Base-by-base conservation (phyloP, 2,797 vertebrate genomes). In the Oreortyx pictus region DNA sequence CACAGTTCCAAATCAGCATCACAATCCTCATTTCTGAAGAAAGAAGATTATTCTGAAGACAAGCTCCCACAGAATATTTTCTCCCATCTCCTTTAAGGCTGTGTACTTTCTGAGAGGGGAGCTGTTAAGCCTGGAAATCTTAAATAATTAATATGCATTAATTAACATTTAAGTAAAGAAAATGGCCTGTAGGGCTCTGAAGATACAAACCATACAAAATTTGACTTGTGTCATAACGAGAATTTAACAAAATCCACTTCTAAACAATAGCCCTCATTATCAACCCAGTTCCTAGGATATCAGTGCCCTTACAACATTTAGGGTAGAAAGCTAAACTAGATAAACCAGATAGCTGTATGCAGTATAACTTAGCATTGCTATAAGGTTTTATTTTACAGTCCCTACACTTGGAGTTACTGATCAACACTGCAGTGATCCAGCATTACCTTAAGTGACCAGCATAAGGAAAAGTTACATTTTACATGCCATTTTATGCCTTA, bases 1-100 rank as follows among this genome's bases (percentile, higher is more conserved):
- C 41, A 50, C 52, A 62, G 64, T 79, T 92, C 84, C 60, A 88
- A 93, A 49, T 25, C 64, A 92, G 39, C n/a, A 79, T 68, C 73
- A 89, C 89, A 91, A 31, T 49, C 24, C 16, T 77, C 14, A 11
- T 50, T 90, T 88, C 60, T 62, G 56, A 33, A 88, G 16, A 77
- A 80, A 39, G 29, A 65, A 59, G 39, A 82, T 19, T 50, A 56
- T 60, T 86, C 67, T 70, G 52, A 86, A 74, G 60, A 86, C 12
- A 71, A 33, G 35, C 5, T 81, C 39, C 31, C 60, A 43, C 12
- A 24, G 27, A 20, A 85, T 66, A 12, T 6, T 78, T 87, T 52
- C 47, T 76, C 37, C 47, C 9, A 6, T 41, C 52, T 73, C 59
- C 43, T 78, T 68, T 9, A 72, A 72, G 59, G 47, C 13, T 25